Base-by-base conservation (phyloP, 64 coral and sea anemone species). In the Actinia tenebrosa region DNA sequence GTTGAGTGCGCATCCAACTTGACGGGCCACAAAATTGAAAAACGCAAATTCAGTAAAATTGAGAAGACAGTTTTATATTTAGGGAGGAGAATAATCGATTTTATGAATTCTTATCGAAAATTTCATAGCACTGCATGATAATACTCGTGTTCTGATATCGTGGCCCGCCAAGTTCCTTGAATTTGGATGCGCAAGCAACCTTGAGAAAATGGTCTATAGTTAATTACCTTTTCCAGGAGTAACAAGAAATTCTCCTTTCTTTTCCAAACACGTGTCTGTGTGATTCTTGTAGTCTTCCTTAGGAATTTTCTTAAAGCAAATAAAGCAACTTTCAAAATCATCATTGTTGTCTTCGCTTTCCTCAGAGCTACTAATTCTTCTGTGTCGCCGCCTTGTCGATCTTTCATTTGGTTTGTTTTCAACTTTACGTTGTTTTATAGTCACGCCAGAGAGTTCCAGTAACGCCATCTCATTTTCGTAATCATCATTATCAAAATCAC, bases 381-480 rank as follows among this genome's bases (percentile, higher is more conserved):
- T 37, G 30, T 37, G 79, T 53, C 79, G 79, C 42, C 18, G 6
- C 11, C 46, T 81, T 16, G 79, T 23, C 0, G 45, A 45, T 75
- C 5, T 75, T 30, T 13, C 7, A 20, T 22, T 81, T 2, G 79
- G 17, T 23, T 81, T 81, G 2, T 20, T 81, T 37, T 52, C 79
- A 50, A 50, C 50, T 10, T 81, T 45, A 14, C 5, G 7, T 17
- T 16, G 45, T 53, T 81, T 81, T 52, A 37, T 53, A 50, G 45
- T 22, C 83, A 64, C 56, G 19, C 56, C 83, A 17, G 83, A 25
- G 20, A 85, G 53, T 55, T 61, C 54, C 22, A 59, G 16, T 16
- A 85, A 46, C 6, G 83, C 56, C 53, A 22, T 61, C 56, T 85
- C 83, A 64, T 85, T 85, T 85, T 85, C 3, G 46, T 61, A 56